Conservation (phyloP, 2,888 invertebrate genomes). For the Drosophila prostipennis region DNA sequence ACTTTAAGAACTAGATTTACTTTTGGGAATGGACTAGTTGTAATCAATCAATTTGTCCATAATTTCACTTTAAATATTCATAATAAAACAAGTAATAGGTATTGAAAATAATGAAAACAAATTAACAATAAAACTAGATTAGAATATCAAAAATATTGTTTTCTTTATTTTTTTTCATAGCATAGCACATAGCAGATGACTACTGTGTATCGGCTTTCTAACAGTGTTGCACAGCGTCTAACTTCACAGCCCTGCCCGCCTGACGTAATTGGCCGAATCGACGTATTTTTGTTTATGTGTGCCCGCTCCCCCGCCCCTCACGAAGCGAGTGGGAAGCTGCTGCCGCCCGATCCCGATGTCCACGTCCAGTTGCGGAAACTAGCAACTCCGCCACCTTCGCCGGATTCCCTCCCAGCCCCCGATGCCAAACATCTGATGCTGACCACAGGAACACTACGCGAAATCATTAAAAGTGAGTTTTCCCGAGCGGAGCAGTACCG, state of each 20-base stretch:
- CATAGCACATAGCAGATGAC: background rate
- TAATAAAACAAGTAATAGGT: too few species aligned
- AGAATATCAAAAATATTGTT: too few species aligned
- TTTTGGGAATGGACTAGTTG: too few species aligned
- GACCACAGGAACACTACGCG: constrained; percentile 3
- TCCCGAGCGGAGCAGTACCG: background rate
- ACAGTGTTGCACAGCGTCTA: constrained; percentile 33
- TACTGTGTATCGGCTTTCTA: constrained; percentile 10
- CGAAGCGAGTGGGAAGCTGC: background rate
- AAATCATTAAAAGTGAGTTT: constrained; percentile 28
- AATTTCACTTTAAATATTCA: too few species aligned
- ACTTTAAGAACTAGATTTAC: too few species aligned
- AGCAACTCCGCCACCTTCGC: constrained; percentile 1
- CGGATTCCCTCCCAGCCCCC: constrained; percentile 1
- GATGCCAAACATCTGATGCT: constrained; percentile 26
- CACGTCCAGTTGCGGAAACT: constrained; percentile 16
- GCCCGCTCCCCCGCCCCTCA: constrained; percentile 17
- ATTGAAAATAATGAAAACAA: too few species aligned
- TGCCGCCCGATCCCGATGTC: constrained; percentile 10
- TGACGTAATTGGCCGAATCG: constrained; percentile 67
- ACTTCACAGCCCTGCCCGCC: constrained; percentile 22
- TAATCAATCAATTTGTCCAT: too few species aligned
- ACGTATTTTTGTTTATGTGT: constrained; percentile 62
- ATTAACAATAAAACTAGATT: too few species aligned
- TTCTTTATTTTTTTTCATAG: too few species aligned